Conservation (phyloP, 2,797 vertebrate species). For the Linurgus olivaceus region DNA sequence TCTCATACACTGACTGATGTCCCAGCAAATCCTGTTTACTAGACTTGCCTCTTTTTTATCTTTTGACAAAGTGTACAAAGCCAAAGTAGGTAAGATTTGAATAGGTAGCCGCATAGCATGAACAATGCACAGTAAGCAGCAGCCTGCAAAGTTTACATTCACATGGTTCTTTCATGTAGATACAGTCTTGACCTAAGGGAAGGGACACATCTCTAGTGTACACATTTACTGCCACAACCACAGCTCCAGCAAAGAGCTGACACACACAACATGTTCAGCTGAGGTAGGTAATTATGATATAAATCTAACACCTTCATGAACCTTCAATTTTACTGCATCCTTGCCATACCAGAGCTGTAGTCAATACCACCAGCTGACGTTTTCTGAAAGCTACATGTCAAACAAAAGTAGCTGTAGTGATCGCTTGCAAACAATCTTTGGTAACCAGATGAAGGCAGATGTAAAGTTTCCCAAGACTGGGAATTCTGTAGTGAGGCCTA, state of each 20-base stretch:
- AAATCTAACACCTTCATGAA: not conserved
- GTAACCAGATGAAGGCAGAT: not conserved
- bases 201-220: not conserved
- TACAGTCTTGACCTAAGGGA: not conserved
- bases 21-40: not conserved
- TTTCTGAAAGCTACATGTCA: not conserved
- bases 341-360: not conserved
- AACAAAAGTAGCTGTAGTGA: not conserved
- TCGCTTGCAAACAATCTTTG: not conserved
- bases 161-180: not conserved
- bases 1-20: not conserved
- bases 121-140: not conserved
- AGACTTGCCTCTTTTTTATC: not conserved
- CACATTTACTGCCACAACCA: not conserved
- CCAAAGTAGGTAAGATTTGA: not conserved
- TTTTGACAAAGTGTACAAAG: not conserved
- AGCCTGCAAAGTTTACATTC: not conserved
- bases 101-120: not conserved
- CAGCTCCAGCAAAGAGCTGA: not conserved
- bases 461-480: fast-evolving
- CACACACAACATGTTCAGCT: not conserved
- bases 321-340: not conserved
- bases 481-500: not conserved
- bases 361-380: not conserved
- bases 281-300: not conserved